These are phyloP conservation scores for Neria commutata DNA, from an alignment of 2,888 invertebrate species.

Conservation along the genomic window DNA sequence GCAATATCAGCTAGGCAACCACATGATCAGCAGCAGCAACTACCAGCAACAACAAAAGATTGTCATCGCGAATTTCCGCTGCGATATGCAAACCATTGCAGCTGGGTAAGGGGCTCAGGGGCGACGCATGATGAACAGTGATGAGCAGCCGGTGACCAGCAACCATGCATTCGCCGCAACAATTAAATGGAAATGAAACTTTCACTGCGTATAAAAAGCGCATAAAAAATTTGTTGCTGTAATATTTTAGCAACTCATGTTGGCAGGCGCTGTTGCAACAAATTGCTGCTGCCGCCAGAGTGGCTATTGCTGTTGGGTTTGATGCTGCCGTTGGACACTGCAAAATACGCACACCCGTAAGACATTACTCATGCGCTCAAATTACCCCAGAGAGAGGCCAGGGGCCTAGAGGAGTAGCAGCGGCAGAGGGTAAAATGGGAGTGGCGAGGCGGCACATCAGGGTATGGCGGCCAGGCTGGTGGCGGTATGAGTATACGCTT, in stretches of 20 bases:
- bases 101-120: no score
- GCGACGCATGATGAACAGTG: no score
- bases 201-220: slow-evolving; percentile 1
- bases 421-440: no score
- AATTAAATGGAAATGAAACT: slow-evolving; percentile 11
- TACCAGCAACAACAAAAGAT: no score
- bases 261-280: neutral
- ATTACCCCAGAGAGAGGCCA: neutral
- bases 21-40: no score
- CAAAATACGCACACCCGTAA: neutral
- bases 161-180: no score
- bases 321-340: slow-evolving; percentile 29
- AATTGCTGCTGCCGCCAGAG: slow-evolving; percentile 11
- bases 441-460: no score
- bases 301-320: slow-evolving; percentile 29
- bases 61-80: neutral
- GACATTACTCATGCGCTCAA: neutral
- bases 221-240: neutral
- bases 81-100: neutral
- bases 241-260: neutral
- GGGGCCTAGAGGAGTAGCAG: no score
- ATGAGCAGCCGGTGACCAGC: no score
- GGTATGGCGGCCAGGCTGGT: no score
- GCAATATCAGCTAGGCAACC: no score
- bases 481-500: no score